These are phyloP conservation scores for Nothocercus nigrocapillus DNA, from an alignment of 2,113 vertebrate genomes.

Conservation along the genomic window DNA sequence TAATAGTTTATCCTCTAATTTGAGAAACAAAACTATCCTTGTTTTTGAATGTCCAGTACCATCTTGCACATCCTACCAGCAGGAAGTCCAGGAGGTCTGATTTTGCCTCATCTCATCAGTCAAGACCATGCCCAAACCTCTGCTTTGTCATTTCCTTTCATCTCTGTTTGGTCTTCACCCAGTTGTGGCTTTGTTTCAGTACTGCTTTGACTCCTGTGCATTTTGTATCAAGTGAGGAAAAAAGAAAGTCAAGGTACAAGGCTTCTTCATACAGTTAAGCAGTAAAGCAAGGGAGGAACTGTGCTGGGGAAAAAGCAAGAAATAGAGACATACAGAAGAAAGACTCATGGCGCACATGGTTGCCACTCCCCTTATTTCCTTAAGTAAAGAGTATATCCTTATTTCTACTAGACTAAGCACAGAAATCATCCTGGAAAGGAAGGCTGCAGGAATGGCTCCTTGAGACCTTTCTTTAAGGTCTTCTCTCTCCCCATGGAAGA, in stretches of 20 bases:
- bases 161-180: neutral
- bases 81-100: too few species aligned
- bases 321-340: neutral
- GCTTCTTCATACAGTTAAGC: neutral
- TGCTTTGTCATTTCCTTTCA: neutral
- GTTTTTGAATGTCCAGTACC: neutral
- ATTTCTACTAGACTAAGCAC: neutral
- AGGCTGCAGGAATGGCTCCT: neutral
- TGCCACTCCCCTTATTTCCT: neutral
- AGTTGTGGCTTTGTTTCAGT: neutral
- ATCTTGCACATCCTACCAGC: neutral
- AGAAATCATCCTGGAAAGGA: neutral
- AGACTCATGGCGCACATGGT: neutral
- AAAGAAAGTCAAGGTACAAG: neutral
- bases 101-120: too few species aligned
- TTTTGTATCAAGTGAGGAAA: neutral
- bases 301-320: neutral
- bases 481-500: neutral
- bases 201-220: neutral
- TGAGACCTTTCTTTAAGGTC: neutral
- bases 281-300: neutral
- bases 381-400: neutral
- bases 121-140: neutral
- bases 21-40: neutral
- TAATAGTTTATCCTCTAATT: neutral